phyloP scores from a whole-genome alignment of 1,140 invertebrate species.

The Heliconius himera region DNA sequence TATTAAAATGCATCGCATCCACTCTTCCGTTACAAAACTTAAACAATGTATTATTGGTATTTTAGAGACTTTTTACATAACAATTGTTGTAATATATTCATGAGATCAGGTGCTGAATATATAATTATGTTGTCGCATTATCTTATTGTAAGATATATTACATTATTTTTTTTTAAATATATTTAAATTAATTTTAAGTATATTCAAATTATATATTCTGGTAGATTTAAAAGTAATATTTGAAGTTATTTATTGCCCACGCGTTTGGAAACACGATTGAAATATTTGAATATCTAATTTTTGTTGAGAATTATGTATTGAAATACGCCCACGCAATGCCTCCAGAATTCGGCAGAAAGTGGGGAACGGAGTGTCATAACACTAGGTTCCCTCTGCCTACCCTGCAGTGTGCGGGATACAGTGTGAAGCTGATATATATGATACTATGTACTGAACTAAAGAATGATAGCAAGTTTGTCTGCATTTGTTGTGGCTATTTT shows the following conservation, averaged over 20 bases:
- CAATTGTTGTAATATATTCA: constrained; percentile 4
- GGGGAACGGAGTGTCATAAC: no score
- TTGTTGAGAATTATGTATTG: no score
- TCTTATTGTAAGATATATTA: not conserved
- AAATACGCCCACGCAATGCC: no score
- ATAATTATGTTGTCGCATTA: not conserved
- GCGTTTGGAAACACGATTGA: not conserved
- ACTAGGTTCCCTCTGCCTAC: no score
- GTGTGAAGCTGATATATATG: no score
- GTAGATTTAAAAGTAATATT: not conserved
- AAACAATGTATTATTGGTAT: constrained; percentile 3
- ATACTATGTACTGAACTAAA: no score
- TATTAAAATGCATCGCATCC: constrained; percentile 2
- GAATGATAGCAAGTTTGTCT: not conserved
- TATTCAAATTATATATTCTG: not conserved
- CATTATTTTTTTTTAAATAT: not conserved
- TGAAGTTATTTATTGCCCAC: not conserved
- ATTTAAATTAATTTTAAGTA: not conserved
- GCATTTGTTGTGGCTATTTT: not conserved
- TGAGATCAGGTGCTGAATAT: constrained; percentile 10
- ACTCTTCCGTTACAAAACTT: not conserved
- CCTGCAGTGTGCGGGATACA: no score
- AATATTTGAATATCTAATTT: no score
- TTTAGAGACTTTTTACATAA: constrained; percentile 14
- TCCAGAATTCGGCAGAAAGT: no score